A percentile compares a stretch with the other conserved stretches of the same genome.
These are phyloP conservation scores for Diaprepes abbreviatus DNA, from an alignment of 2,888 invertebrate species.

Conservation along the genomic window DNA sequence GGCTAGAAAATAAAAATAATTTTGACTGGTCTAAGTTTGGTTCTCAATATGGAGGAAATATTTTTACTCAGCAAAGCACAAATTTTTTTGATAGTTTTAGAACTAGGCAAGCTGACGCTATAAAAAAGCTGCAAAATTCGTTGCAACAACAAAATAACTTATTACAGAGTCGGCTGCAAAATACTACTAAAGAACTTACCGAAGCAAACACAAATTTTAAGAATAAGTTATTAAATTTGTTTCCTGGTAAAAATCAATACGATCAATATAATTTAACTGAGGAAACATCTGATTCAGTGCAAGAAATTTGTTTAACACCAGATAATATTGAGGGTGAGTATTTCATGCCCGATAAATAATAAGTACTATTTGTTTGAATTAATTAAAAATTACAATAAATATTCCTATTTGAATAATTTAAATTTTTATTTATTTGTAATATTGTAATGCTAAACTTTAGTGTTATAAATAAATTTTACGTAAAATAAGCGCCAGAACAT, in stretches of 20 bases:
- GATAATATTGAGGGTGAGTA: constrained; percentile 12
- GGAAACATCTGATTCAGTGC: not conserved
- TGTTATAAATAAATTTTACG: no score
- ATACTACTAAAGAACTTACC: not conserved
- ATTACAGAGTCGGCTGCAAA: not conserved
- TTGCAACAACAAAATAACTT: not conserved
- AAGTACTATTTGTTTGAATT: no score
- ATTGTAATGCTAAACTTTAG: no score
- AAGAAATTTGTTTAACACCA: constrained; percentile 17
- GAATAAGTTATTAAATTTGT: not conserved
- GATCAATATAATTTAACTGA: constrained; percentile 8
- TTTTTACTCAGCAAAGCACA: not conserved
- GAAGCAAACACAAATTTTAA: not conserved
- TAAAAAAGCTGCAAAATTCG: not conserved
- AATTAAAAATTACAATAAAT: no score
- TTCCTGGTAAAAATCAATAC: not conserved
- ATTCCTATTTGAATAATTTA: no score
- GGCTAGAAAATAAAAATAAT: not conserved
- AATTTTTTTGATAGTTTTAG: not conserved
- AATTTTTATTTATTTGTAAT: no score
- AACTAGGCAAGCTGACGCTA: not conserved
- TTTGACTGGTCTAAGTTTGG: no score
- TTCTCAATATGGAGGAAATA: not conserved
- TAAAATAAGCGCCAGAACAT: no score
- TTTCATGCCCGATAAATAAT: no score